These are phyloP conservation scores for Holothuria scabra DNA, from an alignment of 53 echinoderm and acorn worm genomes.

Conservation along the genomic window DNA sequence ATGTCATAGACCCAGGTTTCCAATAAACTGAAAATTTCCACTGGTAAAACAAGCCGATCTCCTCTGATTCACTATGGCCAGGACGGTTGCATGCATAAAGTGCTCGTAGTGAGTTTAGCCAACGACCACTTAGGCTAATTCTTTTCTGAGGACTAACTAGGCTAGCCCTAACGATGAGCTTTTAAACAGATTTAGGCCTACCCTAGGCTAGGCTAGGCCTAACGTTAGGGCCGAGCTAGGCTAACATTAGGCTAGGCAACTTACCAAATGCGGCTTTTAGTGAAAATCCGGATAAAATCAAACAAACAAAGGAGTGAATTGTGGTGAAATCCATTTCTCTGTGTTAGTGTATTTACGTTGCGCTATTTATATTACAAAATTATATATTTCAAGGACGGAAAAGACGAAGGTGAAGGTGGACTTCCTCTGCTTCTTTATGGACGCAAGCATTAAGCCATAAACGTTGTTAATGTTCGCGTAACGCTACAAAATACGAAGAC, in stretches of 20 bases:
- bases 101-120: no score
- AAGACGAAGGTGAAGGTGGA: background rate
- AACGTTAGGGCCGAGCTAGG: background rate
- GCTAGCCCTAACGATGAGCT: no score
- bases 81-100: no score
- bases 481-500: no score
- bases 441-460: no score
- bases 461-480: no score
- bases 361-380: background rate
- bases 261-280: background rate
- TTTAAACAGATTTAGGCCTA: background rate
- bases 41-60: no score
- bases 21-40: no score
- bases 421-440: background rate
- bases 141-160: no score
- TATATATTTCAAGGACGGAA: constrained; percentile 10
- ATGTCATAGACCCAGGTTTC: no score
- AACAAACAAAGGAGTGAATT: background rate
- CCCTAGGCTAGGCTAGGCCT: background rate
- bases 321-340: background rate
- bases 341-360: background rate
- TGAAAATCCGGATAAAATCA: background rate
- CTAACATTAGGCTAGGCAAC: background rate
- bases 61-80: no score
- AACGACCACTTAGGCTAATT: no score